These are phyloP conservation scores for Scaptomyza hsui DNA, from an alignment of 1,140 invertebrate genomes.

Conservation along the genomic window DNA sequence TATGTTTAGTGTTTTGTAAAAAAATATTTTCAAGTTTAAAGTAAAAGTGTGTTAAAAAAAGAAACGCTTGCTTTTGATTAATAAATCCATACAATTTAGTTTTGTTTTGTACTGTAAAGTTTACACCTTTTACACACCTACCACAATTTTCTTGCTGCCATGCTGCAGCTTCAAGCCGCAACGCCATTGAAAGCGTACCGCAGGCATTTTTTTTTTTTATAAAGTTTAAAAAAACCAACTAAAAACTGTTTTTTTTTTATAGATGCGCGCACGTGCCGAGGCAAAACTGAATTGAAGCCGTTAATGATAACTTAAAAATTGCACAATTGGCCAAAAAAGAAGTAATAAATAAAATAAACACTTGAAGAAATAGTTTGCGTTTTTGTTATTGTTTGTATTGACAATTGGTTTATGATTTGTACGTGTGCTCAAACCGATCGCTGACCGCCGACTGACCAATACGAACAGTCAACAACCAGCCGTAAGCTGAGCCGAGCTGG, in stretches of 20 bases:
- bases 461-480: conserved; percentile 34
- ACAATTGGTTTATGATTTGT: conserved; percentile 65
- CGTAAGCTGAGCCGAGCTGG: conserved; percentile 19
- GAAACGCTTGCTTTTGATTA: no score
- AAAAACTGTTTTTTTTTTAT: background rate
- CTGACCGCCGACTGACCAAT: conserved; percentile 67
- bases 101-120: background rate
- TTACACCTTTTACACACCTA: conserved; percentile 28
- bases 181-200: conserved; percentile 69
- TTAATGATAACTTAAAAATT: conserved; percentile 32
- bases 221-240: background rate
- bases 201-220: conserved; percentile 55
- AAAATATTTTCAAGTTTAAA: no score
- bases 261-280: background rate
- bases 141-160: conserved; percentile 58
- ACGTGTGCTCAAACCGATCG: conserved; percentile 70
- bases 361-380: conserved; percentile 32
- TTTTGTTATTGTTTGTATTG: conserved; percentile 23
- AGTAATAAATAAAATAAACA: conserved; percentile 23
- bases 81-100: no score
- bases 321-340: conserved; percentile 55
- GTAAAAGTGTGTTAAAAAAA: no score
- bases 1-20: no score
- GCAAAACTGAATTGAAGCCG: background rate
- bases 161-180: conserved; percentile 55